These are phyloP conservation scores for Acanthis flammea DNA, from an alignment of 2,797 vertebrate species.

Conservation along the genomic window DNA sequence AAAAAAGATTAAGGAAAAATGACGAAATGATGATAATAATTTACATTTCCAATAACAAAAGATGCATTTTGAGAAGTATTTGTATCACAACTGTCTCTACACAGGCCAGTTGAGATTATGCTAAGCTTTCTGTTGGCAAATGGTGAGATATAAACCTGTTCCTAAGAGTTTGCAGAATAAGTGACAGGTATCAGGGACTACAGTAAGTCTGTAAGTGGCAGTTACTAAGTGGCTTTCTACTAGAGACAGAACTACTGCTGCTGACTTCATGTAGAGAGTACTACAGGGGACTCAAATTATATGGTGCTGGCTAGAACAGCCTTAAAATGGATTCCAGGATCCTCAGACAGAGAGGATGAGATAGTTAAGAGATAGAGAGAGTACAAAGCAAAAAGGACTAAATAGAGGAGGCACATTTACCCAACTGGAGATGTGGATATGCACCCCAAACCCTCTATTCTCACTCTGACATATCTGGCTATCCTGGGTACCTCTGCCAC, in stretches of 20 bases:
- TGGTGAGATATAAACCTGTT: neutral
- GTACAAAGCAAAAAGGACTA: neutral
- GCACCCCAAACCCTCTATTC: neutral
- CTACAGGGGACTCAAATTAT: neutral
- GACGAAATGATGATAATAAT: neutral
- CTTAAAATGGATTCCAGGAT: neutral
- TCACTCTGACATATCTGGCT: accelerated
- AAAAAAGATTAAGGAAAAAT: neutral
- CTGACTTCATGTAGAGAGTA: neutral
- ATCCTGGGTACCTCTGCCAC: neutral
- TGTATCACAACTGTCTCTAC: neutral
- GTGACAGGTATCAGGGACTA: neutral
- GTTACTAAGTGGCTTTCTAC: neutral
- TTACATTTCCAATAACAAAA: neutral
- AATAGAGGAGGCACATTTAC: neutral
- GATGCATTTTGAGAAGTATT: neutral
- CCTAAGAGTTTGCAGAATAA: neutral
- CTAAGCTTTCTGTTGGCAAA: neutral
- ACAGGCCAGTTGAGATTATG: neutral
- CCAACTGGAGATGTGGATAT: neutral
- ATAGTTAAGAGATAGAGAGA: neutral
- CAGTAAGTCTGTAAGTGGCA: neutral
- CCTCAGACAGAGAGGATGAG: neutral
- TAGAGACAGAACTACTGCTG: neutral
- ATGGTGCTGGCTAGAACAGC: neutral